Evolutionary conservation across 2,888 invertebrate species (phyloP).

Genomic region (Eristalis intricaria): DNA sequence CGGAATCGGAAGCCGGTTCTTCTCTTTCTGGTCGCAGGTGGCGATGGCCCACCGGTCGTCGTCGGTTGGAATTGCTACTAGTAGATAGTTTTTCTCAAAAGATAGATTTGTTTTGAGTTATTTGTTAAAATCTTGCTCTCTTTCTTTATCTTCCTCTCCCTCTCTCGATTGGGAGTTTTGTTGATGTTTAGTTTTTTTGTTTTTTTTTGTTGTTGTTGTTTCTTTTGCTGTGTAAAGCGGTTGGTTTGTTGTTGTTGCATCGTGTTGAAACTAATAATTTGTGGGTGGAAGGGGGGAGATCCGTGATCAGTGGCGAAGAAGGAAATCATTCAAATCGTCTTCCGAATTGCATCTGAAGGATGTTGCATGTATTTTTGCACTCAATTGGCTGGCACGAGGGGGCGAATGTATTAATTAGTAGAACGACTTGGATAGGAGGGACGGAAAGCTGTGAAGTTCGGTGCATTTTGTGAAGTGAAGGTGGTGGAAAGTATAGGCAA

Average conservation of each 20-base stretch:
- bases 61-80: slow-evolving; percentile 51
- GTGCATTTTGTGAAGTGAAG: background rate
- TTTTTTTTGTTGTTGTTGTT: no score
- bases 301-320: background rate
- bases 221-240: background rate
- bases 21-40: slow-evolving; percentile 67
- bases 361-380: no score
- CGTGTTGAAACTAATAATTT: background rate
- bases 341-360: background rate
- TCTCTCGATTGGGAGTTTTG: slow-evolving; percentile 50
- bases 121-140: slow-evolving; percentile 51
- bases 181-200: slow-evolving; percentile 30
- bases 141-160: background rate
- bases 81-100: slow-evolving; percentile 31
- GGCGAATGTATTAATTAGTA: background rate
- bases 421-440: background rate
- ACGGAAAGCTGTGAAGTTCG: background rate
- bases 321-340: background rate
- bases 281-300: background rate
- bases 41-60: slow-evolving; percentile 55
- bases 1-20: slow-evolving; percentile 70
- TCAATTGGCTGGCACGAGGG: background rate
- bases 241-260: background rate
- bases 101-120: slow-evolving; percentile 67
- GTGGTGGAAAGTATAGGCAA: background rate